A percentile compares a stretch with the other conserved stretches of the same genome.
phyloP scores from a whole-genome alignment of 2,888 invertebrate species.

The Deladenus siricidicola region DNA sequence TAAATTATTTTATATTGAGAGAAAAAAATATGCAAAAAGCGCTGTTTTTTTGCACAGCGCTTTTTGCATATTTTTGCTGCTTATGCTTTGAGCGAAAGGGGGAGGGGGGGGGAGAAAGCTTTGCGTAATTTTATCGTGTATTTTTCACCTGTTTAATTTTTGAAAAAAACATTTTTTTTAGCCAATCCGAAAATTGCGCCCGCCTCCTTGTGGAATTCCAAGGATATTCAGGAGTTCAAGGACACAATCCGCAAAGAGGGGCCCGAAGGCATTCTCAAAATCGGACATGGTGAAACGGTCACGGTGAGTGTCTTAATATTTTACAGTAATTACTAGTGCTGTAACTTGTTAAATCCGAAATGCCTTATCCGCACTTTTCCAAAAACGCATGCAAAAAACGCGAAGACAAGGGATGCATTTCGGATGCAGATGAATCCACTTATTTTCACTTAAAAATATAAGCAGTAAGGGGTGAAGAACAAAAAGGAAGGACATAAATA shows the following conservation, averaged over 20 bases:
- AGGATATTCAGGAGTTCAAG: constrained; percentile 76
- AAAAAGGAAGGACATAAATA: too few species aligned
- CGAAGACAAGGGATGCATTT: too few species aligned
- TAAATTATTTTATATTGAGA: background rate
- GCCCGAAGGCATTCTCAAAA: constrained; percentile 79
- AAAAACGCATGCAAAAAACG: too few species aligned
- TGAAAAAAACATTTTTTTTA: constrained; percentile 30
- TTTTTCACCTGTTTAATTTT: background rate
- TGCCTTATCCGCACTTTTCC: too few species aligned
- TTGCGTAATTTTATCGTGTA: too few species aligned
- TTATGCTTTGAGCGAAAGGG: background rate
- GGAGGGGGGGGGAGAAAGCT: background rate
- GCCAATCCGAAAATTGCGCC: constrained; percentile 56
- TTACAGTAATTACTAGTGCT: too few species aligned
- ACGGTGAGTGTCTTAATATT: constrained; percentile 63
- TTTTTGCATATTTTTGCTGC: background rate
- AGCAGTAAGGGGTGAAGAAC: too few species aligned
- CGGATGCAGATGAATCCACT: too few species aligned
- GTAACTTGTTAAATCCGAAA: too few species aligned
- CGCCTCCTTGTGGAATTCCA: constrained; percentile 92
- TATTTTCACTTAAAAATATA: too few species aligned
- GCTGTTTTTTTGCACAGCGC: too few species aligned
- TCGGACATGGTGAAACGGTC: constrained; percentile 91
- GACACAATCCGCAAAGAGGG: constrained; percentile 60
- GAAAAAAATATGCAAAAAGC: background rate